A percentile compares a stretch with the other conserved stretches of the same genome.
These are phyloP conservation scores for Metacarcinus magister DNA, from an alignment of 2,888 invertebrate genomes.

Conservation along the genomic window DNA sequence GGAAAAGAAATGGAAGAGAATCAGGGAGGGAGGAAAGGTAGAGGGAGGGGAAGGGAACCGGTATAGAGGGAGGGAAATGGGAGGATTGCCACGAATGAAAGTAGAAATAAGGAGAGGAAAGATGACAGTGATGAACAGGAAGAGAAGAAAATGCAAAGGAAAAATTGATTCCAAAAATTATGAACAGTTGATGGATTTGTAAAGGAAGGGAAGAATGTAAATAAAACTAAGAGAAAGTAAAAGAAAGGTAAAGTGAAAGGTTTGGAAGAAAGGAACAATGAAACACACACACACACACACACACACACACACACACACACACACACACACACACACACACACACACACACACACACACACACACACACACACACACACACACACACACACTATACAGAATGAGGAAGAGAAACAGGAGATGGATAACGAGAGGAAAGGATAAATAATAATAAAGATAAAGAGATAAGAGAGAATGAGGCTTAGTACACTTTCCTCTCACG, in stretches of 20 bases:
- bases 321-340: too few relatives aligned
- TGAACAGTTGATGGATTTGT: background rate
- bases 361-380: slow-evolving; percentile 53
- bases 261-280: background rate
- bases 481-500: background rate
- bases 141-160: background rate
- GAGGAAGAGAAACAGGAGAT: background rate
- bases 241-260: slow-evolving; percentile 11
- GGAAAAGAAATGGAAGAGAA: background rate
- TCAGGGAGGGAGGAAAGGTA: background rate
- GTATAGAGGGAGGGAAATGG: background rate
- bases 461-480: background rate
- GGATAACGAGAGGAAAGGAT: too few relatives aligned
- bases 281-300: background rate
- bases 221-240: background rate
- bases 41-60: background rate
- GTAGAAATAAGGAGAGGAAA: background rate
- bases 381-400: background rate
- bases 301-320: too few relatives aligned
- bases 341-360: slow-evolving; percentile 40
- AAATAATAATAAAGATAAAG: background rate
- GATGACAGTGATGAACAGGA: background rate
- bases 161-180: background rate
- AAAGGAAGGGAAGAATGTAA: background rate
- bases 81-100: background rate